Base-by-base conservation (phyloP, 2,797 vertebrate genomes). In the Micromesistius poutassou region DNA sequence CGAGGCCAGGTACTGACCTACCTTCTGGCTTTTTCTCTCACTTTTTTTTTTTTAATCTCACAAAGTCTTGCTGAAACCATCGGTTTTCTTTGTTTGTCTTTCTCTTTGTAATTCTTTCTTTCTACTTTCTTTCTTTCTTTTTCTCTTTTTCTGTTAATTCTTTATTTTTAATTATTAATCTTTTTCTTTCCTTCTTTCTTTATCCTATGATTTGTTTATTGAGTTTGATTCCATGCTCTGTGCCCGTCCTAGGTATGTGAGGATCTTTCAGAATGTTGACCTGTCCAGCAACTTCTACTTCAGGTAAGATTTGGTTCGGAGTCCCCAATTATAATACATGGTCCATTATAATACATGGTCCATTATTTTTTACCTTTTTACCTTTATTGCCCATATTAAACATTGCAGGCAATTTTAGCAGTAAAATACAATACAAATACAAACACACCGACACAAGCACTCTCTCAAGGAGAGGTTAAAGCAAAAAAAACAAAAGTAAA, bases 271-370 rank as follows among this genome's bases (percentile, higher is more conserved):
- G 91, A 99, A 98, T 78, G 96, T 99, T 80, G 98, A 99, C 82
- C 94, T 99, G 19, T 99, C 98, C 77, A 99, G 98, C 89, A 99
- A 99, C 89, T 99, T 99, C 92, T 99, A 99, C 89, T 99, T 99
- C 88, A 99, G 98, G 98, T 98, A 86, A 85, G 50, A 25, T 9
- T 3, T n/a, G 38, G 28, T n/a, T 19, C 19, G 8, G 22, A 62
- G n/a, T 62, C 6, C 55, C 55, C 22, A n/a, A 28, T 10, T 68
- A 28, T 68, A 9, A 12, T 68, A 28, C 62, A 28, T 68, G 62
- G 62, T 68, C 9, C 62, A 35, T 35, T 35, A 35, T 35, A 3
- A 35, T 35, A 6, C 33, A 35, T 35, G 5, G 33, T 7, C 7
- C 33, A n/a, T n/a, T n/a, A n/a, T n/a, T n/a, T n/a, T n/a, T n/a